phyloP scores from a whole-genome alignment of 64 coral and sea anemone genomes.

The Montipora efflorescens region DNA sequence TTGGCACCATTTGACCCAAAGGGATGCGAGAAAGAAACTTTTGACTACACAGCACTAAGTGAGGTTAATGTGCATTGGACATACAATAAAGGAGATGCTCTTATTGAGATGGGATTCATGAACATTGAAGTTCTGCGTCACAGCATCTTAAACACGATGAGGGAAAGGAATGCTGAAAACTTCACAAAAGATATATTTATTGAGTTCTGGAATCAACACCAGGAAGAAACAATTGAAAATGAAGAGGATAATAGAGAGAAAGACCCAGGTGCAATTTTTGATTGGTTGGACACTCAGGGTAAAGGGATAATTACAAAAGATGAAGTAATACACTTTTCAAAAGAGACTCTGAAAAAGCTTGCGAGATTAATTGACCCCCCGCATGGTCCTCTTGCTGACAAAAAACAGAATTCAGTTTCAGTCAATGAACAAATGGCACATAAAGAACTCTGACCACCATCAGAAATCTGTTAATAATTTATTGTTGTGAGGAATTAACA shows the following conservation, averaged over 20 bases:
- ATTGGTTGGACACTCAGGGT: constrained; percentile 31
- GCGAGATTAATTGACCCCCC: constrained; percentile 86
- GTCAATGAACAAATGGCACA: background rate
- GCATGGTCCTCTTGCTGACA: constrained; percentile 69
- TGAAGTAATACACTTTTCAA: constrained; percentile 61
- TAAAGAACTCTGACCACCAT: constrained; percentile 8
- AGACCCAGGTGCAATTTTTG: constrained; percentile 63
- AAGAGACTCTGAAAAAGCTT: constrained; percentile 78
- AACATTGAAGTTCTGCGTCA: constrained; percentile 85
- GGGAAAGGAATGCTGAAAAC: constrained; percentile 62
- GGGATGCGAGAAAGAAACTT: constrained; percentile 69
- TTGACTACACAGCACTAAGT: constrained; percentile 75
- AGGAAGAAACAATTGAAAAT: constrained; percentile 59
- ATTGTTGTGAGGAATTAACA: no score
- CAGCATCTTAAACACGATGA: constrained; percentile 61
- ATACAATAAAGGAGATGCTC: constrained; percentile 90
- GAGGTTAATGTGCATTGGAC: constrained; percentile 94
- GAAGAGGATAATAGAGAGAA: constrained; percentile 26
- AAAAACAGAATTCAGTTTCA: background rate
- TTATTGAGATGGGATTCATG: constrained; percentile 99
- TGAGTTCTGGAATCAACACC: constrained; percentile 54
- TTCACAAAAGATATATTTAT: constrained; percentile 72
- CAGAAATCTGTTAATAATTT: no score
- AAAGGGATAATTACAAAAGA: constrained; percentile 70
- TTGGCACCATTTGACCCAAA: constrained; percentile 45